Conservation (phyloP, 2,888 invertebrate species). For the Girardia tigrina region DNA sequence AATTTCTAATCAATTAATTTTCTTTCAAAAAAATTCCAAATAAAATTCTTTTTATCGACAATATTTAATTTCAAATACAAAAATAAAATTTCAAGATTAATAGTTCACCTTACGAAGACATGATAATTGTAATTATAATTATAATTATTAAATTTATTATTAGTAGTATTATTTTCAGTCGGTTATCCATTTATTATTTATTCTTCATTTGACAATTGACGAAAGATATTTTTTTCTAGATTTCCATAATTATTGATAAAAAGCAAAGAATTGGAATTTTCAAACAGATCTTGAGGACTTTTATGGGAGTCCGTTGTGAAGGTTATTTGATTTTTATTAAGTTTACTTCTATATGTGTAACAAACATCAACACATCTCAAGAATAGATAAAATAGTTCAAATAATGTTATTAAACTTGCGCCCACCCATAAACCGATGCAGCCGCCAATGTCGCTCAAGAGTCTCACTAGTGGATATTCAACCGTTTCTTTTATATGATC, state of each 20-base stretch:
- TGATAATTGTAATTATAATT: no score
- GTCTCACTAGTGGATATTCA: slow-evolving; percentile 36
- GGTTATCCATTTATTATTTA: no score
- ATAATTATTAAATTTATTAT: no score
- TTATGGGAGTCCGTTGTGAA: background rate
- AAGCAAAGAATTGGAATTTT: background rate
- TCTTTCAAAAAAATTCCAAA: no score
- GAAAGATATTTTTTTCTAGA: slow-evolving; percentile 3
- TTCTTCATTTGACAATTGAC: slow-evolving; percentile 14
- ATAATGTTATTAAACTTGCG: slow-evolving; percentile 36
- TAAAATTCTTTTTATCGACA: no score
- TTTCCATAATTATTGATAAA: background rate
- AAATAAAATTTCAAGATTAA: no score
- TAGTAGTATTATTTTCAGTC: no score
- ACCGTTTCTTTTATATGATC: slow-evolving; percentile 35
- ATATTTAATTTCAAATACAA: no score
- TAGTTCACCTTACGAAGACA: no score
- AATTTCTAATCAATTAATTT: no score
- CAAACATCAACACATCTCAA: slow-evolving; percentile 16
- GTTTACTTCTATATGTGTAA: background rate
- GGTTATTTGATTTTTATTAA: background rate
- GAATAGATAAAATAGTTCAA: slow-evolving; percentile 36
- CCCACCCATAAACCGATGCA: slow-evolving; percentile 37
- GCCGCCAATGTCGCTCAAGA: slow-evolving; percentile 37
- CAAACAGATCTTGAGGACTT: background rate